phyloP scores from a whole-genome alignment of 2,888 invertebrate species.

The Lydus trimaculatus region DNA sequence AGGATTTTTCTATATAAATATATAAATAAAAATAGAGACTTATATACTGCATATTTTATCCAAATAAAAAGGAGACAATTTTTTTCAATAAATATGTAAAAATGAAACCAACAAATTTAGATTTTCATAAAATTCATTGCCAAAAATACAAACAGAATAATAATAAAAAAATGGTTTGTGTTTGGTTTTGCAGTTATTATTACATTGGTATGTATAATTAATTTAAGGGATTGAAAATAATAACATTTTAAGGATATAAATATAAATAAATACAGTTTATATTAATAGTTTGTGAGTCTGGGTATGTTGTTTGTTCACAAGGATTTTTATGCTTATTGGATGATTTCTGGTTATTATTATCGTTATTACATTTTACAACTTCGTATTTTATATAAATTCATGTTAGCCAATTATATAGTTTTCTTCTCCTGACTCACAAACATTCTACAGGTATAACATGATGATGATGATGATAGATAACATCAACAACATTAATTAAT shows the following conservation, averaged over 20 bases:
- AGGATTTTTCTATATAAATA: constrained; percentile 38
- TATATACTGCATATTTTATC: constrained; percentile 47
- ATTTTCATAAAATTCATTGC: constrained; percentile 35
- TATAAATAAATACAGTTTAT: too few species aligned
- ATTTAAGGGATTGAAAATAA: constrained; percentile 40
- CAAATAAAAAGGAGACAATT: constrained; percentile 39
- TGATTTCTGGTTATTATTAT: neutral
- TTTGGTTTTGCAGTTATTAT: constrained; percentile 30
- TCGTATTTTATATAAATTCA: too few species aligned
- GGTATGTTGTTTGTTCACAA: constrained; percentile 9
- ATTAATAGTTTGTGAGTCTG: constrained; percentile 38
- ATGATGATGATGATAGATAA: too few species aligned
- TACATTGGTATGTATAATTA: constrained; percentile 41
- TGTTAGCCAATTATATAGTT: too few species aligned
- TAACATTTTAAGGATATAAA: constrained; percentile 32
- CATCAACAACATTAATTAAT: constrained; percentile 19
- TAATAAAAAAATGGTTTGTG: constrained; percentile 35
- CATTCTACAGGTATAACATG: constrained; percentile 29
- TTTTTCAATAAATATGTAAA: constrained; percentile 39
- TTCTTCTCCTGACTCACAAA: constrained; percentile 32
- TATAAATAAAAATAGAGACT: constrained; percentile 34
- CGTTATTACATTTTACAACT: neutral
- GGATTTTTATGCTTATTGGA: neutral
- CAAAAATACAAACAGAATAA: constrained; percentile 41
- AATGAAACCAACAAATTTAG: constrained; percentile 42